Evolutionary conservation across 2,113 vertebrate species (phyloP).

Genomic region (Connochaetes taurinus): DNA sequence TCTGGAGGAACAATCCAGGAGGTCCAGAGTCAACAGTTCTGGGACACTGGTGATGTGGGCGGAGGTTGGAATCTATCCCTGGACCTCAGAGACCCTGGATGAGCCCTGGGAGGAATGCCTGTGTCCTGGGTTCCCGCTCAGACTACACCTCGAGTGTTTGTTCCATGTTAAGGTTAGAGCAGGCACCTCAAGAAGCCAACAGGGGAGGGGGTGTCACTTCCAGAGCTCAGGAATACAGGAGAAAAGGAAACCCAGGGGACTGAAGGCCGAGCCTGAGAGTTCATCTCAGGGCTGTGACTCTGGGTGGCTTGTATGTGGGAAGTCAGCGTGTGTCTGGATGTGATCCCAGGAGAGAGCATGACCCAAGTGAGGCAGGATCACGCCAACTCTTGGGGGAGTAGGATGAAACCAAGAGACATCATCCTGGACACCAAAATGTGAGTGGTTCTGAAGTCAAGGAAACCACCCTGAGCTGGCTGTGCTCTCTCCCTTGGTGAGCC

Average conservation of each 20-base stretch:
- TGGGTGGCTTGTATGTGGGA: too few species aligned
- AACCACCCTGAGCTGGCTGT: not conserved
- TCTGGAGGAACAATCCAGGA: not conserved
- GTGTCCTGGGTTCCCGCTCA: fast-evolving
- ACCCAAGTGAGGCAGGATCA: not conserved
- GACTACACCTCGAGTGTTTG: fast-evolving
- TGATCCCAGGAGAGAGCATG: not conserved
- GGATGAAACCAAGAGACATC: not conserved
- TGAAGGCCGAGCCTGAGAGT: not conserved
- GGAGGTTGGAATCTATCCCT: not conserved
- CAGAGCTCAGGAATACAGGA: not conserved
- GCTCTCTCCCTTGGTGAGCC: too few species aligned
- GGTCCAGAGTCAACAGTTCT: not conserved
- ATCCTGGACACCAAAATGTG: not conserved
- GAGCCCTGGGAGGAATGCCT: too few species aligned
- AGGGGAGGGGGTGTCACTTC: fast-evolving
- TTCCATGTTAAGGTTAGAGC: not conserved
- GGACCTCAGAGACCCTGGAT: not conserved
- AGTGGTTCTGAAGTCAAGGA: not conserved
- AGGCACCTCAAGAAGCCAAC: not conserved
- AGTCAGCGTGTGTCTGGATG: not conserved
- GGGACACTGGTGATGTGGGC: not conserved
- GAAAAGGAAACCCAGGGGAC: not conserved
- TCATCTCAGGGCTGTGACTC: fast-evolving
- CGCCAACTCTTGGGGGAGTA: not conserved